A percentile compares a stretch with the other conserved stretches of the same genome.
phyloP scores from a whole-genome alignment of 2,797 vertebrate species.

The Clarias pachynema region DNA sequence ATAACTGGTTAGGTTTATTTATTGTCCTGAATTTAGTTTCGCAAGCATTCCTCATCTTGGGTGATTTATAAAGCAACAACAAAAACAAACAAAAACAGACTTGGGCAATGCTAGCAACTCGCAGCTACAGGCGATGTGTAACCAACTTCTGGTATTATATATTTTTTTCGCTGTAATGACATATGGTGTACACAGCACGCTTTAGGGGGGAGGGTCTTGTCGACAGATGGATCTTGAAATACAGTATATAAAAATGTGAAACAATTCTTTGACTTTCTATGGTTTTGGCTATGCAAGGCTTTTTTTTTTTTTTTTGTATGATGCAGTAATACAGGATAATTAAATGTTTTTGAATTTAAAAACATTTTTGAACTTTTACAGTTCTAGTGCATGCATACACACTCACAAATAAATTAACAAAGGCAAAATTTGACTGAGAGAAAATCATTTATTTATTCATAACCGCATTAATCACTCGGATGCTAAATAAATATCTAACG shows the following conservation, averaged over 20 bases:
- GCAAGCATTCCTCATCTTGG: background rate
- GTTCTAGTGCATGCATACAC: background rate
- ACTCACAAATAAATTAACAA: conserved; percentile 2
- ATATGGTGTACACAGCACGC: background rate
- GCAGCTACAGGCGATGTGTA: background rate
- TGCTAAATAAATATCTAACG: background rate
- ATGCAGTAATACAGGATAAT: background rate
- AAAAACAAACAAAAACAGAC: background rate
- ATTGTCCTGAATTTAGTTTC: background rate
- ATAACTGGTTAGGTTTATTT: background rate
- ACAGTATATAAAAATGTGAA: background rate
- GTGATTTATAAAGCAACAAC: background rate
- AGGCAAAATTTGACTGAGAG: background rate
- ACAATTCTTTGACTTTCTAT: background rate
- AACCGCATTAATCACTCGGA: background rate
- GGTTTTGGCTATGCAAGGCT: background rate
- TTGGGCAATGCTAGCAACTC: background rate
- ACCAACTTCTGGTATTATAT: background rate
- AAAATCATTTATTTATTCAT: conserved; percentile 4
- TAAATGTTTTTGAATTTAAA: background rate
- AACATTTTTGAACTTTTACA: background rate
- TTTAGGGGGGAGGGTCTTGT: too few relatives aligned
- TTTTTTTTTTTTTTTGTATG: background rate
- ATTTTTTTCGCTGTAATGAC: background rate
- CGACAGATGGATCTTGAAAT: background rate